phyloP scores from a whole-genome alignment of 2,113 vertebrate species.

The Laticauda colubrina region DNA sequence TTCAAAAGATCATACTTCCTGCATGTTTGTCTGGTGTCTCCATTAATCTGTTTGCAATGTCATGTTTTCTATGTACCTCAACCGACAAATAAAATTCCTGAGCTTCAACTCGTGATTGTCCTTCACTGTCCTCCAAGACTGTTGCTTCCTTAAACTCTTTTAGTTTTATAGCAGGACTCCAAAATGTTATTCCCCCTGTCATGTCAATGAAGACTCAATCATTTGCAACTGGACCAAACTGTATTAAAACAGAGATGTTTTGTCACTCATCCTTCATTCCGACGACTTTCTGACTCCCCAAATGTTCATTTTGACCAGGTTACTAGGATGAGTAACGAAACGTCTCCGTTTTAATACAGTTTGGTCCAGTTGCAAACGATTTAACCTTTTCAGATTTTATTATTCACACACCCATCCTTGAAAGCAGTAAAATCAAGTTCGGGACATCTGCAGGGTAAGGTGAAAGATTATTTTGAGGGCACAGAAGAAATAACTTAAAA shows the following conservation, averaged over 20 bases:
- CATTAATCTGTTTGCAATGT: neutral
- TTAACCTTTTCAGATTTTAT: no score
- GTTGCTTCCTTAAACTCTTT: neutral
- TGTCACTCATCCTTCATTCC: no score
- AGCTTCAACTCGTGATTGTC: neutral
- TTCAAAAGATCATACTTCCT: neutral
- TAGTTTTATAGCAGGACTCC: neutral
- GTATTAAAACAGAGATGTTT: no score
- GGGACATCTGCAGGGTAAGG: neutral
- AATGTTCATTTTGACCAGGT: no score
- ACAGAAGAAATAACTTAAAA: neutral
- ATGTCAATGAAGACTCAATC: no score
- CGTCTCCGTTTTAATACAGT: no score
- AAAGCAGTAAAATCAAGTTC: neutral
- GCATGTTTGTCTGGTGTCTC: neutral
- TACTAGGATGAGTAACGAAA: no score
- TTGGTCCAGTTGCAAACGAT: no score
- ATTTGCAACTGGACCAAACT: no score
- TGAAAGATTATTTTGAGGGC: neutral
- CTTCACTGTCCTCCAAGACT: rapidly evolving
- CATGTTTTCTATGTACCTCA: neutral
- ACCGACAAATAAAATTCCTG: slow-evolving; percentile 1
- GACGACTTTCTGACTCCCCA: no score
- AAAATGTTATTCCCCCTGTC: no score
- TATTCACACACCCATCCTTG: no score